A percentile compares a stretch with the other conserved stretches of the same genome.
Conservation (phyloP, 2,113 vertebrate genomes). For the Epinephelus fuscoguttatus region DNA sequence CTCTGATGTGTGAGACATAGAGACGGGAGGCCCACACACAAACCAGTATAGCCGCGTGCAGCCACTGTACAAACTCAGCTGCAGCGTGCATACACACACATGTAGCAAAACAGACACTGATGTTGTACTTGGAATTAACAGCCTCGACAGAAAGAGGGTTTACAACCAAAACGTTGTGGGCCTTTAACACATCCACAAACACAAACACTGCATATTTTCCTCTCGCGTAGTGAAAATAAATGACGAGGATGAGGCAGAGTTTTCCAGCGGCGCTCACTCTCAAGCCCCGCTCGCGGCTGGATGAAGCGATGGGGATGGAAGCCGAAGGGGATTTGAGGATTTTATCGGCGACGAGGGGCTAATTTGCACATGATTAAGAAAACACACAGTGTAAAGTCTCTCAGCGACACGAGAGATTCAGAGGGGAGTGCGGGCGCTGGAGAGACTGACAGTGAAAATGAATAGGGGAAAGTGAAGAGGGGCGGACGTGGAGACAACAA, state of each 20-base stretch:
- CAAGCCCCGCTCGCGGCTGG: slow-evolving; percentile 19
- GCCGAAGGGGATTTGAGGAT: slow-evolving; percentile 67
- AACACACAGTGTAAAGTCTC: slow-evolving; percentile 76
- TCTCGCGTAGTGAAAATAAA: slow-evolving; percentile 69
- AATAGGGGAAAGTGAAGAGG: slow-evolving; percentile 11
- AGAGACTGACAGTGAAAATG: slow-evolving; percentile 39
- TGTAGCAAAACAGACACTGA: slow-evolving; percentile 38
- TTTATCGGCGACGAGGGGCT: slow-evolving; percentile 73
- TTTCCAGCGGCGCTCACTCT: slow-evolving; percentile 64
- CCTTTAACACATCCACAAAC: slow-evolving; percentile 75
- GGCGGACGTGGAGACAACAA: slow-evolving; percentile 37
- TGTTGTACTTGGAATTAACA: slow-evolving; percentile 69
- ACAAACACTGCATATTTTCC: slow-evolving; percentile 72
- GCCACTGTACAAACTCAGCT: slow-evolving; percentile 45
- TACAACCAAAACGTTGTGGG: slow-evolving; percentile 54
- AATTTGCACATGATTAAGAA: slow-evolving; percentile 81
- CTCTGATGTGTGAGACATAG: slow-evolving; percentile 53
- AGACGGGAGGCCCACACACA: slow-evolving; percentile 28
- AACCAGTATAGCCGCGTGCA: slow-evolving; percentile 9
- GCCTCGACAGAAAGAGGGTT: slow-evolving; percentile 55
- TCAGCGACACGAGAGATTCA: slow-evolving; percentile 41
- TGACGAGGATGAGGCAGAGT: slow-evolving; percentile 54
- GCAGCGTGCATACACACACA: slow-evolving; percentile 21
- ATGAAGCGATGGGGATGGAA: slow-evolving; percentile 18
- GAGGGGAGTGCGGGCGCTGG: slow-evolving; percentile 18